Percentiles rank a stretch among this genome's conserved stretches.
These are phyloP conservation scores for Brachirus orientalis DNA, from an alignment of 2,113 vertebrate genomes.

Conservation along the genomic window DNA sequence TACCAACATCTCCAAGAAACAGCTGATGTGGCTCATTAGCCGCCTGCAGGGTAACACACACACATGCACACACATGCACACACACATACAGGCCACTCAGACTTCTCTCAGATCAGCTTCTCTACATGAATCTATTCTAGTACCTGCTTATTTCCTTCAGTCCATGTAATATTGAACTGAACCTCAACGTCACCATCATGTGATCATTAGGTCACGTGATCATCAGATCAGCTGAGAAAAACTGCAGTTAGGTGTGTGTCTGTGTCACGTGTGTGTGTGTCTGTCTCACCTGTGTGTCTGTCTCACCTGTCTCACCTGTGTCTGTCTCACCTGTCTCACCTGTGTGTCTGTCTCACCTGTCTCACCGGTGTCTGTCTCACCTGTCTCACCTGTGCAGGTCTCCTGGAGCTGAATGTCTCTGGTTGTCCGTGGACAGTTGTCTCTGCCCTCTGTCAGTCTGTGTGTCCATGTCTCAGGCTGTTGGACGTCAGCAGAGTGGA, in stretches of 20 bases:
- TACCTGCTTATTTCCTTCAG: no score
- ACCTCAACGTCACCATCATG: no score
- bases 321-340: not conserved
- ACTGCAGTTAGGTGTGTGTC: no score
- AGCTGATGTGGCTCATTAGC: slow-evolving; percentile 94
- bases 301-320: not conserved
- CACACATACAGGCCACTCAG: not conserved
- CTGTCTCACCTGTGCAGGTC: slow-evolving; percentile 72
- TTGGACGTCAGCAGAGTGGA: slow-evolving; percentile 91
- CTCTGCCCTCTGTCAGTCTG: slow-evolving; percentile 88
- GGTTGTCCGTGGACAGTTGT: slow-evolving; percentile 89
- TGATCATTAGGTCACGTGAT: no score
- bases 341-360: no score
- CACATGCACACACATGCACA: not conserved
- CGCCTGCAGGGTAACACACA: slow-evolving; percentile 84
- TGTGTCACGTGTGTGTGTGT: no score
- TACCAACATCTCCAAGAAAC: slow-evolving; percentile 94
- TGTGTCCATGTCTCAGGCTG: slow-evolving; percentile 87
- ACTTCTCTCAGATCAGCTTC: no score
- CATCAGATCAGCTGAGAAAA: no score
- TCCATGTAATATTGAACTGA: no score
- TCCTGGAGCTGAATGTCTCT: slow-evolving; percentile 88
- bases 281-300: no score
- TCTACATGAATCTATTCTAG: no score
- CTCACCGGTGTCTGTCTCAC: no score